These are phyloP conservation scores for Fukomys damarensis DNA, from an alignment of 2,113 vertebrate species.

Conservation along the genomic window DNA sequence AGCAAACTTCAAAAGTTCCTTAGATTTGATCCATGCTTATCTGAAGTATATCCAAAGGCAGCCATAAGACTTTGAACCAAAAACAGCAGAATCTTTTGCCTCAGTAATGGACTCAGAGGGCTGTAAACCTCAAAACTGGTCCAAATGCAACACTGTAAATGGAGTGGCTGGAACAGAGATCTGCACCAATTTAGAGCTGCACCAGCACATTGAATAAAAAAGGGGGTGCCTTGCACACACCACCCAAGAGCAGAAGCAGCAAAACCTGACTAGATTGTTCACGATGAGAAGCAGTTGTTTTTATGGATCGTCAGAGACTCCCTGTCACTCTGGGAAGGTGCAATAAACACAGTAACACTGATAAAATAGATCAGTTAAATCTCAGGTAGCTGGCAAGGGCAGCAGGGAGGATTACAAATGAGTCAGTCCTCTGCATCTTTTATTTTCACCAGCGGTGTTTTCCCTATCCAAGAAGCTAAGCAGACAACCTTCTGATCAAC, in stretches of 20 bases:
- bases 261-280: not conserved
- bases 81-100: not conserved
- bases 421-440: not conserved
- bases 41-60: conserved; percentile 67
- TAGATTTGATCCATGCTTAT: conserved; percentile 54
- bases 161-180: not conserved
- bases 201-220: not conserved
- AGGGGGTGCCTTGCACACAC: not conserved
- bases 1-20: conserved; percentile 72
- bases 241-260: not conserved
- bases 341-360: not conserved
- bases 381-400: not conserved
- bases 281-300: not conserved
- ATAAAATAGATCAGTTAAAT: no score
- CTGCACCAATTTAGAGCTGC: not conserved
- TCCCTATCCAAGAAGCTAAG: not conserved
- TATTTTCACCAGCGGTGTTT: not conserved
- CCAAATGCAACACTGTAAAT: not conserved
- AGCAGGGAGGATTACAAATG: not conserved
- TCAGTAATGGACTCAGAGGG: conserved; percentile 22
- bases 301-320: not conserved
- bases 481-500: not conserved
- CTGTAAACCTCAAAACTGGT: conserved; percentile 15
- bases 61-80: conserved; percentile 52
- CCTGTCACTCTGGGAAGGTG: not conserved